Base-by-base conservation (phyloP, 2,888 invertebrate species). In the Scotopteryx bipunctaria region DNA sequence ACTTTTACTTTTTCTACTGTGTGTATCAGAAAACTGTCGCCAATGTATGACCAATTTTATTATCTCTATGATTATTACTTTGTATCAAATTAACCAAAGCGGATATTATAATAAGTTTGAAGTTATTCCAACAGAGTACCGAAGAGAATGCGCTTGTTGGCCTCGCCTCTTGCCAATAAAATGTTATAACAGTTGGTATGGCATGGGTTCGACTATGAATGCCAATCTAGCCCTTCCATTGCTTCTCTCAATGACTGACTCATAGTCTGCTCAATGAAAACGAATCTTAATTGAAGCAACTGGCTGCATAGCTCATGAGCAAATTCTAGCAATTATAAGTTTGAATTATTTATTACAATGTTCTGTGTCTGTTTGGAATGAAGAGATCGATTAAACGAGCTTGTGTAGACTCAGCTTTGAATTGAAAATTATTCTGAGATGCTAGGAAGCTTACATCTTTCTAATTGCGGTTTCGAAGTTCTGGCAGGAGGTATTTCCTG, bases 161-260 rank as follows among this genome's bases (percentile, higher is more conserved):
- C 46, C 52, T 52, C 46, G 46, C 45, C 42, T 42, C 31, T 29
- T 37, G 29, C 44, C 33, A 42, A 25, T 45, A 41, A 51, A 46
- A 46, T 36, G 25, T 17, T 31, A 33, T 46, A 46, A 25, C 25
- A 32, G 37, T 42, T 21, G 47, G 54, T 44, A 61, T 55, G 60
- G 60, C 57, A 57, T 66, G 47, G 47, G 42, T 53, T 53, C 2
- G 46, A 41, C 45, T 40, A 4, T 45, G 42, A 46, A 52, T 52
- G 42, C 36, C 47, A 33, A 32, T 36, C 35, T 40, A 48, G 47
- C 43, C 53, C 66, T 68, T 67, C 67, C 64, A 73, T 70, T 67
- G 62, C 68, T 76, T 76, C 70, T 76, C 79, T 87, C 83, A 87
- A 86, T 85, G 86, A 78, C 73, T 53, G 85, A 86, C 77, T 86